These are phyloP conservation scores for Bostrychus sinensis DNA, from an alignment of 2,113 vertebrate genomes.

Conservation along the genomic window DNA sequence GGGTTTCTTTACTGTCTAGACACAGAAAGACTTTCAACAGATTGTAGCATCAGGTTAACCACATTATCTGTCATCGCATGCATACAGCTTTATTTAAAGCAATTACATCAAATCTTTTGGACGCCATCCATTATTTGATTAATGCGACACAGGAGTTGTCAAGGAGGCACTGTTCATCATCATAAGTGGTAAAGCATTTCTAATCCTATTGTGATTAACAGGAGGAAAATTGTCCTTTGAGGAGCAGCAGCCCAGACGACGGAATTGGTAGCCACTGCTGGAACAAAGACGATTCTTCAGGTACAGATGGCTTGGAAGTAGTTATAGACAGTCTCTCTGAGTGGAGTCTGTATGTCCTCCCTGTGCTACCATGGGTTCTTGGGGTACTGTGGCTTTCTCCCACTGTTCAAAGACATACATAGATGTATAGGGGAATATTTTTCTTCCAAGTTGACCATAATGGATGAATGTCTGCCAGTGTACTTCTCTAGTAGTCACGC, in stretches of 20 bases:
- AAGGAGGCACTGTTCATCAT: slow-evolving; percentile 50
- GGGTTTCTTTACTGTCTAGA: slow-evolving; percentile 7
- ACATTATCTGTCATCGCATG: slow-evolving; percentile 9
- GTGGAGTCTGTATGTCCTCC: too few relatives aligned
- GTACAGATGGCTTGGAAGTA: slow-evolving; percentile 66
- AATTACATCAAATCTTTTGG: slow-evolving; percentile 33
- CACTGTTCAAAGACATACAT: too few relatives aligned
- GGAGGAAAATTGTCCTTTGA: slow-evolving; percentile 83
- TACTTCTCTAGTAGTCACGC: too few relatives aligned
- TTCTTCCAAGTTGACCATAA: too few relatives aligned
- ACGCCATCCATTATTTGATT: slow-evolving; percentile 36
- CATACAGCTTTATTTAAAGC: slow-evolving; percentile 28
- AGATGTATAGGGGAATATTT: too few relatives aligned
- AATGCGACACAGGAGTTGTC: slow-evolving; percentile 29
- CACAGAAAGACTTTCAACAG: slow-evolving; percentile 5
- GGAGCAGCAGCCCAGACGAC: slow-evolving; percentile 85
- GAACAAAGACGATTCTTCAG: slow-evolving; percentile 85
- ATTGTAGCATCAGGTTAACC: slow-evolving; percentile 3
- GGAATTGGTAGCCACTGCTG: slow-evolving; percentile 88
- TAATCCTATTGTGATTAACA: slow-evolving; percentile 65
- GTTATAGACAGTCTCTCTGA: background rate
- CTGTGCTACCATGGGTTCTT: too few relatives aligned
- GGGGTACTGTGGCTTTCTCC: too few relatives aligned
- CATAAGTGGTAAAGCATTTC: slow-evolving; percentile 39
- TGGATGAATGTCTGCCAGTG: too few relatives aligned